phyloP scores from a whole-genome alignment of 30 jellyfish, hydroid and myxozoan species.

The Pelagia noctiluca region DNA sequence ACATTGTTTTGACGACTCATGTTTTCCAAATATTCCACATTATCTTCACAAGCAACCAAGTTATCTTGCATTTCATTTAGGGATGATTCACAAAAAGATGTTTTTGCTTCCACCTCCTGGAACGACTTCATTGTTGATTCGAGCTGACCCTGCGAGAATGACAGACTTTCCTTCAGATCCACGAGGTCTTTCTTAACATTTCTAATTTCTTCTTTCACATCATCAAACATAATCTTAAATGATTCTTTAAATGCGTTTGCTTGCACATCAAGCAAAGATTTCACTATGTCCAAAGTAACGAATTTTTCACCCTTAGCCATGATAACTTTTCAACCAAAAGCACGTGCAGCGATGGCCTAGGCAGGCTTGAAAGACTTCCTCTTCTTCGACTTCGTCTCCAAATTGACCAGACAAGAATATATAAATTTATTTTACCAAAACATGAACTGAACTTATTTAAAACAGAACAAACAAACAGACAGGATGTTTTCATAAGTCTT shows the following conservation, averaged over 20 bases:
- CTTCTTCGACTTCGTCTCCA: conserved; percentile 21
- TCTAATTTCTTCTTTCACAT: conserved; percentile 34
- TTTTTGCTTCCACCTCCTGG: conserved; percentile 23
- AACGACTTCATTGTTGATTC: conserved; percentile 19
- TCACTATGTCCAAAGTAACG: conserved; percentile 32
- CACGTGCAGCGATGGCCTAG: conserved; percentile 30
- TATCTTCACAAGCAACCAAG: not conserved
- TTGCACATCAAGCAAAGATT: conserved; percentile 43
- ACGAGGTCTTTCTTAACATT: conserved; percentile 36
- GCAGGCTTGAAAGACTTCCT: conserved; percentile 20
- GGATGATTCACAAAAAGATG: not conserved
- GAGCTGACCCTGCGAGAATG: conserved; percentile 54
- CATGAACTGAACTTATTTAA: not conserved
- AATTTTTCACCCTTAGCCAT: conserved; percentile 22
- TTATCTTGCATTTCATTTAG: conserved; percentile 9
- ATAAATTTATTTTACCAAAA: too few relatives aligned
- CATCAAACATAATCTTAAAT: conserved; percentile 41
- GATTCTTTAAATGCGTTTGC: conserved; percentile 53
- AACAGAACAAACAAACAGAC: conserved; percentile 3
- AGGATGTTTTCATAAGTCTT: not conserved
- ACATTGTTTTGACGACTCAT: conserved; percentile 23
- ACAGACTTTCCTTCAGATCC: conserved; percentile 26
- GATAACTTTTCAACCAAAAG: not conserved
- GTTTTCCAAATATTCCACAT: conserved; percentile 49
- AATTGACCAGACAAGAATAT: too few relatives aligned